Evolutionary conservation across 2,797 vertebrate species (phyloP), one percentile per base, ranked within the genome.

Genomic region (Urocyon cinereoargenteus): DNA sequence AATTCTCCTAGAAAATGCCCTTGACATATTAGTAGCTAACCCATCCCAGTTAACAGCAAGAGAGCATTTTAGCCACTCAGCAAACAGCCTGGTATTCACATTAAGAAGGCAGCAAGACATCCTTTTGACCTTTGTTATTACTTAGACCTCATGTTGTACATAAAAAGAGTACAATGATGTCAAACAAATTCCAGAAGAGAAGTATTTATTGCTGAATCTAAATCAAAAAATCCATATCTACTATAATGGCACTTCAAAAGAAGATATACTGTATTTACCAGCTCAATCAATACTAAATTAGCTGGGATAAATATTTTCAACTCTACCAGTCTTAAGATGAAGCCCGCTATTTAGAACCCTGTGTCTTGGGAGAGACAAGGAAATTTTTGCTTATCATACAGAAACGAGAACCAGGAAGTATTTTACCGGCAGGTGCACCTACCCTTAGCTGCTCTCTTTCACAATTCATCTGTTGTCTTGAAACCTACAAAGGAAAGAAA

Each of bases 381-480:
- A 51, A 94, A 92, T 93, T 64, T 98, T 87, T 97, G 91, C 90
- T 96, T 93, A 94, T 92, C 61, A 5, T 53, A 97, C 64, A 98
- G 62, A 97, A 96, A 93, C 2, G 11, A 97, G 85, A 97, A 19
- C 53, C 64, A n/a, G 85, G 61, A 97, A 92, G 4, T 24, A 62
- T 82, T 94, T 96, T 78, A 31, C 4, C 31, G 64, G 95, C 90
- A 36, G 59, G 24, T 84, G 82, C 94, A 99, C 99, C 99, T 99
- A 99, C 99, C 99, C 99, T 99, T 98, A 99, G 99, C 90, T 99
- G 99, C 95, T 99, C 99, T 97, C 98, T 98, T 98, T 99, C 99
- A 99, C 99, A 99, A 98, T 98, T 99, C 99, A 99, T 99, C 99
- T 99, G 99, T 98, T 99, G 99, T 97, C 99, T 99, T 98, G 99